Evolutionary conservation across 2,113 vertebrate genomes (phyloP).

Genomic region (Bostrychus sinensis): DNA sequence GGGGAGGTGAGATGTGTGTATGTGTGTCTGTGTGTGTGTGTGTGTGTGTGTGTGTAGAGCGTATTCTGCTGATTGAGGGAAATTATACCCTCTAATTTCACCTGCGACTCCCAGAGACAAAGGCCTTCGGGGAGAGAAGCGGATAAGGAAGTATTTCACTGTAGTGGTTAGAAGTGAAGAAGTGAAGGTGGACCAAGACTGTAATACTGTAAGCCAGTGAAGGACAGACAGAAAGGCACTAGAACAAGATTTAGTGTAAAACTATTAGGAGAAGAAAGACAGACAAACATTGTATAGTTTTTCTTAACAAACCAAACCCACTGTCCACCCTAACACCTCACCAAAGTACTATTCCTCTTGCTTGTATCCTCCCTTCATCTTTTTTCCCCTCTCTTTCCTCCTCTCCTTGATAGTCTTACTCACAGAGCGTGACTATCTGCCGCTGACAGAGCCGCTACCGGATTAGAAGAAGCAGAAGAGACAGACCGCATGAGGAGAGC

Average conservation of each 20-base stretch:
- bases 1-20: conserved; percentile 22
- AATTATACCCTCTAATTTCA: conserved; percentile 75
- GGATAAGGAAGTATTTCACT: conserved; percentile 65
- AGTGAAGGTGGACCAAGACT: conserved; percentile 51
- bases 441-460: conserved; percentile 70
- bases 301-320: conserved; percentile 29
- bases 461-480: conserved; percentile 64
- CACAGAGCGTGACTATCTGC: conserved; percentile 80
- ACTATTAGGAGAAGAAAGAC: not conserved
- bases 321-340: conserved; percentile 63
- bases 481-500: conserved; percentile 16
- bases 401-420: conserved; percentile 77
- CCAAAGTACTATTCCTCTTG: conserved; percentile 59
- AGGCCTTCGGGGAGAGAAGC: conserved; percentile 57
- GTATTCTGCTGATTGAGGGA: conserved; percentile 78
- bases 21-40: conserved; percentile 17
- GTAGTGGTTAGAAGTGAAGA: conserved; percentile 57
- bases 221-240: conserved; percentile 43
- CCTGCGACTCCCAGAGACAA: conserved; percentile 71
- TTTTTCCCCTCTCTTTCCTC: conserved; percentile 62
- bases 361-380: conserved; percentile 70
- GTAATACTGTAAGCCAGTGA: conserved; percentile 65
- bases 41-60: conserved; percentile 33
- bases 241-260: conserved; percentile 1
- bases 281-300: conserved; percentile 10